phyloP scores from a whole-genome alignment of 2,113 vertebrate genomes.

The Salvelinus fontinalis region DNA sequence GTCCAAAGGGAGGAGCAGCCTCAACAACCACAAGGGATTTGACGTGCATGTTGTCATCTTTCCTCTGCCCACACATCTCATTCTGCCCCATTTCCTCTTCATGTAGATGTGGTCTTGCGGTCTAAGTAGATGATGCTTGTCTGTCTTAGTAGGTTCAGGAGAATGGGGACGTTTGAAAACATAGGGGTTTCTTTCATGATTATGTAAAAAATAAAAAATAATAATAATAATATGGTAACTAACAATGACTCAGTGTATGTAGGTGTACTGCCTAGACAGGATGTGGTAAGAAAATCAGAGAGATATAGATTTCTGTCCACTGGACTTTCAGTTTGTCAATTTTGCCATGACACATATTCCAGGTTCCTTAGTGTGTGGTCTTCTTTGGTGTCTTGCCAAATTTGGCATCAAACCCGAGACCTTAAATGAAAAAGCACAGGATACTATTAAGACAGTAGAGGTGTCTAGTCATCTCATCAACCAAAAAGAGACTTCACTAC shows the following conservation, averaged over 20 bases:
- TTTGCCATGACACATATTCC: background rate
- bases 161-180: constrained; percentile 16
- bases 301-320: constrained; percentile 35
- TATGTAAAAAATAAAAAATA: constrained; percentile 13
- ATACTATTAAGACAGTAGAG: background rate
- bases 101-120: background rate
- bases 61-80: constrained; percentile 6
- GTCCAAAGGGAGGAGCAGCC: background rate
- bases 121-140: background rate
- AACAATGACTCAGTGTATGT: constrained; percentile 32
- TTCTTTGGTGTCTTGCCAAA: constrained; percentile 91
- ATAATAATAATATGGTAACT: background rate
- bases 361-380: constrained; percentile 78
- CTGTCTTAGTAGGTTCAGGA: constrained; percentile 21
- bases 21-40: background rate
- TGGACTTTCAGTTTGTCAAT: background rate
- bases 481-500: background rate
- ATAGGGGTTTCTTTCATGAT: constrained; percentile 16
- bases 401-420: constrained; percentile 93
- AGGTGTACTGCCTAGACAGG: constrained; percentile 26
- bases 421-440: constrained; percentile 63
- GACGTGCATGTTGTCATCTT: background rate
- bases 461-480: background rate
- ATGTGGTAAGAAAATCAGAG: constrained; percentile 38
- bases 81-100: constrained; percentile 12